Evolutionary conservation across 2,888 invertebrate species (phyloP), one percentile per base, ranked within the genome.

Genomic region (Pseudococcus longispinus): DNA sequence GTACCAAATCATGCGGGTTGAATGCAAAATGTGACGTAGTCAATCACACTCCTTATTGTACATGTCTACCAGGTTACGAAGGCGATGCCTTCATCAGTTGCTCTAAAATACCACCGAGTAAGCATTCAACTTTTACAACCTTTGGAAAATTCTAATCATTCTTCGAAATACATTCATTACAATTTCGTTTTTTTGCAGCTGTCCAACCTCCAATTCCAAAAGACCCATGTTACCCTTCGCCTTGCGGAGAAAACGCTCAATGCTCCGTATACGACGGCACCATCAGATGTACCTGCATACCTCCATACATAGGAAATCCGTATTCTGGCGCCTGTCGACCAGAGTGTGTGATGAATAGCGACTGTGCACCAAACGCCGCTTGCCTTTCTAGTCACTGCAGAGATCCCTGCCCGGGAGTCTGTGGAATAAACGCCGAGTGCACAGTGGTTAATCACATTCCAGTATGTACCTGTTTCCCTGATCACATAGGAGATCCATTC

Each of bases 71-170:
- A 70, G 96, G 95, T 42, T 95, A 93, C 90, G 94, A 94, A 91
- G 97, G 97, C 29, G 96, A 97, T 90, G 96, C 97, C 6, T 96
- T 96, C 90, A 93, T 95, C 85, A 95, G 95, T 44, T 96, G 96
- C 90, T 93, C 94, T 42, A 92, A 92, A 89, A 92, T 93, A 88
- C 91, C 91, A 87, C 92, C 90, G 86, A 90, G 92, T 92, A 89
- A 88, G 90, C 89, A 13, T 23, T 51, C 20, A 46, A 1, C 44
- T 77, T 44, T 37, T 51, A 9, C 51, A 8, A 51, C 18, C 18
- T 51, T 51, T 15, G 1, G 20, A 70, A n/a, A 60, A 6, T 74
- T 15, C 23, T 32, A 32, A 23, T 37, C 74, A 60, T 29, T 23
- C 26, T n/a, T 55, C 32, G n/a, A 18, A 18, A 0, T 9, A 20